Evolutionary conservation across 2,113 vertebrate species (phyloP).

Genomic region (Vimba vimba): DNA sequence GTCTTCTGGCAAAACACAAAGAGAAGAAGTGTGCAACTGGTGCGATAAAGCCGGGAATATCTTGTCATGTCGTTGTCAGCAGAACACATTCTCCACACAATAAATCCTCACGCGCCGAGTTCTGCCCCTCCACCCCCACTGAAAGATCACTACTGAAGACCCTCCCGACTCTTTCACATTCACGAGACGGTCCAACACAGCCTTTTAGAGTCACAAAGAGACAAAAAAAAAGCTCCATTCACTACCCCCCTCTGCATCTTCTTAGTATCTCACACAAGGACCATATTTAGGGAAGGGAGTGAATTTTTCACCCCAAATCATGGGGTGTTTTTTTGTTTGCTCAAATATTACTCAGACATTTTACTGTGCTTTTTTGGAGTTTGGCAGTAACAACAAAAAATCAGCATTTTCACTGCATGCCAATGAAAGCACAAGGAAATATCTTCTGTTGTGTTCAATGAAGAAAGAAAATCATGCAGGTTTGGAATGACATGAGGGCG

Average conservation of each 20-base stretch:
- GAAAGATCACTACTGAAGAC: slow-evolving; percentile 16
- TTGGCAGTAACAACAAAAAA: background rate
- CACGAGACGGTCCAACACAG: background rate
- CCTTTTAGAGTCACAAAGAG: slow-evolving; percentile 27
- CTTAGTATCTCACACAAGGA: background rate
- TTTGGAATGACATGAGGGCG: no score
- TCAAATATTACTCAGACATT: background rate
- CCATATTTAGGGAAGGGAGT: background rate
- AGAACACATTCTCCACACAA: slow-evolving; percentile 70
- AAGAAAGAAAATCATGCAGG: background rate
- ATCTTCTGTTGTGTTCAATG: background rate
- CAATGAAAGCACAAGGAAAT: background rate
- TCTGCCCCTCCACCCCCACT: slow-evolving; percentile 25
- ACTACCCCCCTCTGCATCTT: background rate
- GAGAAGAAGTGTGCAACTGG: slow-evolving; percentile 78
- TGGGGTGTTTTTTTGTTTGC: background rate
- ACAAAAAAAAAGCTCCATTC: slow-evolving; percentile 11
- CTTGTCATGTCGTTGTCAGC: slow-evolving; percentile 72
- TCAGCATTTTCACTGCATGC: background rate
- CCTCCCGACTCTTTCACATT: slow-evolving; percentile 21
- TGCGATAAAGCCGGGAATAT: slow-evolving; percentile 77
- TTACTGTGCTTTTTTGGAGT: background rate
- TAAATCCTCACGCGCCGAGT: slow-evolving; percentile 47
- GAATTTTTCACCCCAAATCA: background rate
- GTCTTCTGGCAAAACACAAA: slow-evolving; percentile 75